Base-by-base conservation (phyloP, 2,888 invertebrate genomes). In the Penaeus monodon region DNA sequence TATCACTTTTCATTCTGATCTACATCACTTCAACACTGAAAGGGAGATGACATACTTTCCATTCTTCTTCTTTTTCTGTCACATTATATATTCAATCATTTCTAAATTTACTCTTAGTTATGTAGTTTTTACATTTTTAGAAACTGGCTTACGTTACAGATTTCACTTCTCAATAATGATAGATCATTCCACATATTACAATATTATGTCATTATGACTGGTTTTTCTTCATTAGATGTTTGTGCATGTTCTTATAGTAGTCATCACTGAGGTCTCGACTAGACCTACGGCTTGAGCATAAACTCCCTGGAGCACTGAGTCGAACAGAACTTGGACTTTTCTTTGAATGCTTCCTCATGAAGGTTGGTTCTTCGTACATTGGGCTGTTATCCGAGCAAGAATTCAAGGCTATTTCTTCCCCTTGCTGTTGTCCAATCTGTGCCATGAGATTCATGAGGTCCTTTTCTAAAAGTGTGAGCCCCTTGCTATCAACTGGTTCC, bases 241-340 rank as follows among this genome's bases (percentile, higher is more conserved):
- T 82, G 70, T 84, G 77, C n/a, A 76, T 64, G 20, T 65, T 77
- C 49, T 33, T 76, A n/a, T 44, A 22, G 33, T 38, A 49, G 14
- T 84, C 77, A n/a, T 76, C 77, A 24, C 74, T 38, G 17, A 84
- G 14, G 66, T 84, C 88, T 73, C 63, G 84, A 68, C 84, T 88
- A 63, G 81, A 66, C 57, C 84, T 80, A 2, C 88, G 64, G 29
- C 84, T 88, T 24, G 80, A 57, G 24, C 49, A 68, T 64, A 84
- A 66, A 81, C 84, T 88, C 22, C 80, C 80, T 22, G 88, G 88
- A 24, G 84, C 81, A 64, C 76, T 88, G 22, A 22, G 27, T 20
- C 24, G 68, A 8, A 83, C 33, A 7, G 82, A 78, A n/a, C 27
- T 27, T 24, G 64, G 22, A 64, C 49, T 77, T 20, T 49, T 73